Evolutionary conservation across 2,113 vertebrate species (phyloP).

Genomic region (Sinocyclocheilus anophthalmus): DNA sequence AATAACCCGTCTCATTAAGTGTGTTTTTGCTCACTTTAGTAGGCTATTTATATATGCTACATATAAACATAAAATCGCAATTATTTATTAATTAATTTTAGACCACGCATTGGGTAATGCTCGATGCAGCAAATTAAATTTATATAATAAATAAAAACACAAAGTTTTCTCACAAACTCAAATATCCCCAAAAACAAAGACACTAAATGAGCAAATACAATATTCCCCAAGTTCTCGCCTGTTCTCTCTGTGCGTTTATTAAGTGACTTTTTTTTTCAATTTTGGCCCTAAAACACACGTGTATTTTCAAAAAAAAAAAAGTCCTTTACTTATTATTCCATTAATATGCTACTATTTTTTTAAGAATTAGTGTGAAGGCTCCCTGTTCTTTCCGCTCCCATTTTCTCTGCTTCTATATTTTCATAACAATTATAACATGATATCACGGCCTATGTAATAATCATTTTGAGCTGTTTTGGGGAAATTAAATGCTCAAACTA

Average conservation of each 20-base stretch:
- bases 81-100: not conserved
- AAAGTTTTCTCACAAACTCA: not conserved
- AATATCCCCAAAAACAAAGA: not conserved
- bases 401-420: not conserved
- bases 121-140: not conserved
- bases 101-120: not conserved
- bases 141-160: not conserved
- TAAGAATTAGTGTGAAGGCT: not conserved
- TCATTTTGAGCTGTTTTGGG: not conserved
- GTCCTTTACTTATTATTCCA: not conserved
- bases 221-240: not conserved
- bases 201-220: not conserved
- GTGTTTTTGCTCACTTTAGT: conserved; percentile 5
- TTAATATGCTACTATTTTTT: not conserved
- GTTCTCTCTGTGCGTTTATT: not conserved
- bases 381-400: not conserved
- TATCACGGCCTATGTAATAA: not conserved
- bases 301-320: not conserved
- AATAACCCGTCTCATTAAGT: not conserved
- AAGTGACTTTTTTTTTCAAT: not conserved
- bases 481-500: not conserved
- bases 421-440: not conserved
- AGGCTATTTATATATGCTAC: not conserved
- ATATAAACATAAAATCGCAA: not conserved
- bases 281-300: not conserved